Evolutionary conservation across 2,888 invertebrate species (phyloP), one percentile per base, ranked within the genome.

Genomic region (Adela reaumurella): DNA sequence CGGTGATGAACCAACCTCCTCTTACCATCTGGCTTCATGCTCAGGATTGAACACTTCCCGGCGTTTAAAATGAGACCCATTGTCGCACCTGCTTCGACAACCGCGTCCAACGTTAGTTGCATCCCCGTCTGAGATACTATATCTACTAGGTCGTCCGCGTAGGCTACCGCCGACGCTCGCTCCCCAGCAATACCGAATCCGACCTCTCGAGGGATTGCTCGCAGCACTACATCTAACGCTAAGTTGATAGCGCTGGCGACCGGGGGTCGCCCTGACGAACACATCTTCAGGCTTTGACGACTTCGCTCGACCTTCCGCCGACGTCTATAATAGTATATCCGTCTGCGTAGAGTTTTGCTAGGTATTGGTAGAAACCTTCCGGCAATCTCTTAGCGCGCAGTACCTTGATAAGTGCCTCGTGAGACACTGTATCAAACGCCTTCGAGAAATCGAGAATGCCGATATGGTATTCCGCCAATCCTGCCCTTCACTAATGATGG

Each of bases 361-460:
- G n/a, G n/a, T n/a, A n/a, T n/a, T n/a, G n/a, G n/a, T n/a, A n/a
- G n/a, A n/a, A n/a, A n/a, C n/a, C n/a, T n/a, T n/a, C n/a, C n/a
- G n/a, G n/a, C n/a, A n/a, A n/a, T n/a, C n/a, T n/a, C n/a, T n/a
- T n/a, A n/a, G n/a, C n/a, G n/a, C n/a, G n/a, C n/a, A n/a, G n/a
- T n/a, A n/a, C n/a, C n/a, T n/a, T n/a, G n/a, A n/a, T n/a, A n/a
- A n/a, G 0, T 1, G 61, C 62, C 17, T 49, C 35, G 46, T 64
- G 63, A 17, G 60, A 59, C 48, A 65, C 58, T 0, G 58, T 64
- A 52, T 70, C 70, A 53, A 68, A 73, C 3, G 70, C 73, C 55
- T 72, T 74, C n/a, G 65, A 59, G 20, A 74, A 63, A 54, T 74
- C 73, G 19, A 74, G 55, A 41, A 65, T 61, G 47, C 61, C 65